These are phyloP conservation scores for Branchellion lobata DNA, from an alignment of 2,888 invertebrate species.

Conservation along the genomic window DNA sequence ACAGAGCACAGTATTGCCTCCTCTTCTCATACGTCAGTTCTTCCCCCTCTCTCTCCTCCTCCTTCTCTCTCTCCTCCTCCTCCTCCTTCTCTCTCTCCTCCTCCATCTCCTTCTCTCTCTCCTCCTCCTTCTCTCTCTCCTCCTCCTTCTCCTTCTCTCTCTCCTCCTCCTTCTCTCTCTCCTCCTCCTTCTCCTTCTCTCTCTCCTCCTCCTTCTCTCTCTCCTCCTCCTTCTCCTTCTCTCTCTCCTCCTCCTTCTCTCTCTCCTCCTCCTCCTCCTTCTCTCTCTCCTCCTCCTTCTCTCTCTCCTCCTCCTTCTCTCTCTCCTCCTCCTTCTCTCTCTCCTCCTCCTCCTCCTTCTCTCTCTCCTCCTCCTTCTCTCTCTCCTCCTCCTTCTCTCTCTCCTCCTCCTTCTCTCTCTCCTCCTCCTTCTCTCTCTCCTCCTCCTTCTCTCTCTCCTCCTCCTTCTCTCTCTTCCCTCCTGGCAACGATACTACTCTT, in stretches of 20 bases:
- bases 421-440: neutral
- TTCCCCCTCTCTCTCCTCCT: constrained; percentile 56
- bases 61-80: constrained; percentile 55
- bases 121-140: neutral
- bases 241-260: neutral
- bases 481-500: neutral
- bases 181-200: neutral
- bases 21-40: constrained; percentile 57
- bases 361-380: constrained; percentile 1
- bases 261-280: neutral
- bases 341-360: neutral
- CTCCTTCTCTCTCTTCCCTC: neutral
- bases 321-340: neutral
- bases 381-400: neutral
- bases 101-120: neutral
- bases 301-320: neutral
- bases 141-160: neutral
- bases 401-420: constrained; percentile 9
- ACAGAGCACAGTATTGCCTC: constrained; percentile 56
- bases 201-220: neutral
- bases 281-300: neutral
- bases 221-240: neutral
- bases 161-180: neutral
- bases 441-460: neutral
- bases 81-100: constrained; percentile 20